Evolutionary conservation across 2,113 vertebrate species (phyloP).

Genomic region (Lepidothrix coronata): DNA sequence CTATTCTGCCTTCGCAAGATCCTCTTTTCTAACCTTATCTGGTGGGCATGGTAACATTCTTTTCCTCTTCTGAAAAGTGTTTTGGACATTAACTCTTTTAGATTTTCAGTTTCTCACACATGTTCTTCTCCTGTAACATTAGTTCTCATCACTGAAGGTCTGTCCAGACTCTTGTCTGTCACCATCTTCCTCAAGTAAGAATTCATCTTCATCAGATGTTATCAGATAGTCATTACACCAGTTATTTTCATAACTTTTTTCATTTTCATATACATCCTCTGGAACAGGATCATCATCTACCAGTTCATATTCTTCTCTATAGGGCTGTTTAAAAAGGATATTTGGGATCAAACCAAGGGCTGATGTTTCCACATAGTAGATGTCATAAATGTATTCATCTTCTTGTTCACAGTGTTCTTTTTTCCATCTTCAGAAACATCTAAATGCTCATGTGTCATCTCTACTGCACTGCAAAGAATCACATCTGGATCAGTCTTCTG

Average conservation of each 20-base stretch:
- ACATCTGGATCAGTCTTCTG: slow-evolving; percentile 75
- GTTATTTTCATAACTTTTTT: slow-evolving; percentile 90
- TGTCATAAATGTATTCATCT: slow-evolving; percentile 88
- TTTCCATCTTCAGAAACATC: slow-evolving; percentile 71
- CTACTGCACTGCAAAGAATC: slow-evolving; percentile 88
- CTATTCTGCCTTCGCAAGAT: not conserved
- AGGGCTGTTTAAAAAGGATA: slow-evolving; percentile 89
- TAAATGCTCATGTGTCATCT: slow-evolving; percentile 87
- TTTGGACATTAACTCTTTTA: not conserved
- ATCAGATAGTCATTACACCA: slow-evolving; percentile 91
- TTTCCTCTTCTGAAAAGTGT: not conserved
- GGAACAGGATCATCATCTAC: slow-evolving; percentile 80
- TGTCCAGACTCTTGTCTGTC: slow-evolving; percentile 65
- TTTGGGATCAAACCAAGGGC: slow-evolving; percentile 87
- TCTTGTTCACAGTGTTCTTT: slow-evolving; percentile 74
- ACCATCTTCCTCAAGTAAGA: slow-evolving; percentile 20
- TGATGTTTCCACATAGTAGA: slow-evolving; percentile 84
- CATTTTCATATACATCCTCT: slow-evolving; percentile 88
- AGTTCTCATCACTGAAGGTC: slow-evolving; percentile 68
- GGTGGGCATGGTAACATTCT: not conserved
- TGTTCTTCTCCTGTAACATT: slow-evolving; percentile 56
- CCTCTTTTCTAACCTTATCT: not conserved
- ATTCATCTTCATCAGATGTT: slow-evolving; percentile 79
- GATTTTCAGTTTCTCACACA: not conserved
- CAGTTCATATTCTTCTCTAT: slow-evolving; percentile 86